Base-by-base conservation (phyloP, 2,113 vertebrate genomes). In the Epinephelus lanceolatus region DNA sequence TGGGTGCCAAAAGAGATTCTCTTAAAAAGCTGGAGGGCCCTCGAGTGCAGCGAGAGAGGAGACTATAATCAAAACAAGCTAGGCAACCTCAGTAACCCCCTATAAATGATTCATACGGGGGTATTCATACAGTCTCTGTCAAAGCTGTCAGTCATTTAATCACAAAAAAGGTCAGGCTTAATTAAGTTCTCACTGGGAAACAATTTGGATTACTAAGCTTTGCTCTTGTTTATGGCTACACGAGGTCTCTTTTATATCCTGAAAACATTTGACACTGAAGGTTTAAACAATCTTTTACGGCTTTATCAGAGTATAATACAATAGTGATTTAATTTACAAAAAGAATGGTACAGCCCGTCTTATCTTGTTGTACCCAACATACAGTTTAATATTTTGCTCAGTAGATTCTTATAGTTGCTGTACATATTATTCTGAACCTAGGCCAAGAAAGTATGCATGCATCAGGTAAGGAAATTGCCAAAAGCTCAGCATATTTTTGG, bases 101-200 rank as follows among this genome's bases (percentile, higher is more conserved):
- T 19, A 71, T 78, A n/a, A 89, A 83, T 78, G 47, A 90, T 86
- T 86, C 80, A 84, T 65, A n/a, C 45, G 33, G 71, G 33, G 84
- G 66, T 30, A 53, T 71, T 55, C 30, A 77, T 60, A 47, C 57
- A 42, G 55, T 69, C 77, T 76, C 82, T 66, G 52, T 88, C 68
- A 75, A 85, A 77, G 71, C 30, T 76, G 83, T 86, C 89, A 68
- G 25, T 59, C 57, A 8, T 79, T 57, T 83, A 86, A 83, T 90
- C 71, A 78, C 52, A 80, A 74, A 61, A 71, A 86, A 86, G 78
- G 79, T 86, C 78, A 75, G 40, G 37, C 27, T 73, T 83, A 83
- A 87, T 80, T 86, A 77, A 91, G 79, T 55, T 76, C 30, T 78
- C 37, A 10, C 49, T 14, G 65, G 10, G 51, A 82, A 59, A 77